Base-by-base conservation (phyloP, 2,888 invertebrate species). In the Abrostola tripartita region DNA sequence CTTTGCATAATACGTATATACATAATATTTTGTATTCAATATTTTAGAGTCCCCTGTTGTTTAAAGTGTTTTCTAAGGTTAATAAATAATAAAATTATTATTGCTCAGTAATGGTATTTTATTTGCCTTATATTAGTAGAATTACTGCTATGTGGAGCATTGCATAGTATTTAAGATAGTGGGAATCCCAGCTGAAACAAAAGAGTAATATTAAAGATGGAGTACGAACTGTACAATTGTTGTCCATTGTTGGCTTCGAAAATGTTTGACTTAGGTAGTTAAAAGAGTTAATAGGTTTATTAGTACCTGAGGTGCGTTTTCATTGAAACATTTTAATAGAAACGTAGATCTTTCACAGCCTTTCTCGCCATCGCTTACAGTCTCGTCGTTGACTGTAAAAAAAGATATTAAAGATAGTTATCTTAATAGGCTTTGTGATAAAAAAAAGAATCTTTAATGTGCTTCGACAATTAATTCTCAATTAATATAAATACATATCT, bases 271-370 rank as follows among this genome's bases (percentile, higher is more conserved):
- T 24, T 24, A 24, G 4, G 24, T 24, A 4, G 24, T 24, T 24
- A 1, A 24, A n/a, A 40, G 10, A 40, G 40, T 4, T 40, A 40
- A 40, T 24, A 24, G 24, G 24, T 24, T 24, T 24, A 24, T 4
- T 24, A 4, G 24, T 83, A 94, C 93, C 90, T 90, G 83, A 14
- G 85, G 78, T 35, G 89, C 87, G 47, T 90, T 89, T 66, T 92
- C 89, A 7, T 86, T 76, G 0, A 93, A 76, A 65, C 95, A 95
- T 63, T 86, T 86, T 14, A 88, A 81, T 35, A 95, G 64, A 14
- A 83, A 74, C n/a, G 77, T 81, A 7, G 93, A 86, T 71, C 95
- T 83, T n/a, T 93, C 91, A 66, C 95, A 95, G 1, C 92, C 93
- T n/a, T 86, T 85, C 0, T 86, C 87, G 0, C 89, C 91, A 40